Conservation (phyloP, 2,113 vertebrate genomes). For the Tachysurus fulvidraco region DNA sequence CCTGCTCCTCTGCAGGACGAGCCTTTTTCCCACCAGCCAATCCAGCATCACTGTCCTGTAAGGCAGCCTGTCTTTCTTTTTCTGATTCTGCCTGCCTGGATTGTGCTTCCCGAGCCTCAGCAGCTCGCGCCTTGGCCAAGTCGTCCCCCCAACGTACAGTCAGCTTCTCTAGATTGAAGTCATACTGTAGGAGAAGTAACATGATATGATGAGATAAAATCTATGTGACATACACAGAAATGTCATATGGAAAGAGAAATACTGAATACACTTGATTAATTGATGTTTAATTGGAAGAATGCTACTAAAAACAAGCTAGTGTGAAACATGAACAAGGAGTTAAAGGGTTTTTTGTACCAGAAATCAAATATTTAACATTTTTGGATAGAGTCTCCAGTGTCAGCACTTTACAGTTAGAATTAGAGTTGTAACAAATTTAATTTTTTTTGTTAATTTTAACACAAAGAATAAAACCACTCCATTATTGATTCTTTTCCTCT, state of each 20-base stretch:
- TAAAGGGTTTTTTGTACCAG: background rate
- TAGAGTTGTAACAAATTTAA: too few species aligned
- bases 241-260: background rate
- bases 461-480: background rate
- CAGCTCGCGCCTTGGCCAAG: slow-evolving; percentile 80
- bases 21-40: slow-evolving; percentile 60
- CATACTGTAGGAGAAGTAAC: slow-evolving; percentile 78
- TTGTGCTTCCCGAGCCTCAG: slow-evolving; percentile 73
- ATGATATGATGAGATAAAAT: background rate
- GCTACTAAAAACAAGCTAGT: background rate
- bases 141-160: slow-evolving; percentile 86
- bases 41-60: slow-evolving; percentile 58
- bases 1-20: slow-evolving; percentile 66
- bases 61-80: slow-evolving; percentile 38
- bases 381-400: too few species aligned
- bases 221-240: background rate
- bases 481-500: background rate
- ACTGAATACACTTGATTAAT: background rate
- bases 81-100: slow-evolving; percentile 62
- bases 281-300: background rate
- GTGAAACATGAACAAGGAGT: background rate
- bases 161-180: slow-evolving; percentile 89
- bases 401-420: too few species aligned
- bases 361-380: background rate
- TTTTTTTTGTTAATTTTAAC: too few species aligned